phyloP scores from a whole-genome alignment of 2,888 invertebrate species.

The Limnephilus marmoratus region DNA sequence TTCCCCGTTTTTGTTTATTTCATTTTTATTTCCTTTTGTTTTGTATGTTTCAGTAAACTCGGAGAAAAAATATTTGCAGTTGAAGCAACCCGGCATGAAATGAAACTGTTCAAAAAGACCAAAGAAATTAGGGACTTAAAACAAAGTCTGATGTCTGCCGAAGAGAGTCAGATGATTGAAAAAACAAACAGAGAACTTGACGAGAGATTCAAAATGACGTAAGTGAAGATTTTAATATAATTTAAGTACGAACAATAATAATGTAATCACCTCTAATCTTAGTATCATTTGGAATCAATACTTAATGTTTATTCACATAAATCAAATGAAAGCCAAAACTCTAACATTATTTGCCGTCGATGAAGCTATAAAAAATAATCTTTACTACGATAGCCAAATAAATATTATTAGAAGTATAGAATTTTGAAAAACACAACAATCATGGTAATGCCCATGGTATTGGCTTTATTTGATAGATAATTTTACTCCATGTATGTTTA shows the following conservation, averaged over 20 bases:
- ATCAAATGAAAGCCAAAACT: no score
- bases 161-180: constrained; percentile 51
- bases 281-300: background rate
- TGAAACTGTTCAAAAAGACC: constrained; percentile 44
- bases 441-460: no score
- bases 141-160: constrained; percentile 30
- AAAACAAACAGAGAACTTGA: constrained; percentile 46
- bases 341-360: no score
- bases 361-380: no score
- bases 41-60: constrained; percentile 47
- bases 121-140: constrained; percentile 49
- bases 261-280: background rate
- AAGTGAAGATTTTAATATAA: background rate
- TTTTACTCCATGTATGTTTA: no score
- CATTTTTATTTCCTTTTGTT: background rate
- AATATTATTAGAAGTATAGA: no score
- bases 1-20: background rate
- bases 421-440: no score
- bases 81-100: constrained; percentile 44
- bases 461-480: no score
- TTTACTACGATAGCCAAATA: no score
- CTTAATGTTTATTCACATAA: background rate
- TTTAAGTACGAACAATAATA: background rate
- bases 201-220: constrained; percentile 46
- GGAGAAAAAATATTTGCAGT: constrained; percentile 35